Evolutionary conservation across 2,888 invertebrate species (phyloP), one percentile per base, ranked within the genome.

Genomic region (Calliopum simillimum): DNA sequence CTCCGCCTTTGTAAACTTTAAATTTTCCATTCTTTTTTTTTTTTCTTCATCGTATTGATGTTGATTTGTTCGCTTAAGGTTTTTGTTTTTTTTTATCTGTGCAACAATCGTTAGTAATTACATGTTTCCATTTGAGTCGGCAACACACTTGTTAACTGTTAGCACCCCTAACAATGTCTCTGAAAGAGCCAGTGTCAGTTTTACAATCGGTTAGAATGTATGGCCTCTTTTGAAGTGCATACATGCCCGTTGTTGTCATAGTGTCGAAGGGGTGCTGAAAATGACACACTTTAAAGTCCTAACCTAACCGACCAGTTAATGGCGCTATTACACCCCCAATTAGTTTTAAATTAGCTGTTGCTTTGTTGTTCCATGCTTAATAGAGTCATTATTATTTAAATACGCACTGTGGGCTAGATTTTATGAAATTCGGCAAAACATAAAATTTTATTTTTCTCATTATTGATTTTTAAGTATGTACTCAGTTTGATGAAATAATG

Each of bases 241-340:
- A 63, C 68, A 68, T 49, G 47, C 8, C 62, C 65, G 51, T 68
- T 55, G 23, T 68, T 61, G 74, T 76, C 74, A 72, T 72, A 67
- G 69, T 49, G 68, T 64, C 68, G 72, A 63, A 77, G 77, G 78
- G 77, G 78, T 78, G 78, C 75, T 79, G 76, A 74, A 76, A 79
- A 78, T 78, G 75, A 76, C 75, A 74, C 76, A 77, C 75, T 77
- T 77, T 76, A 77, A 78, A 78, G 70, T 77, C 77, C 78, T 76
- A 76, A 77, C 76, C 80, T 78, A 80, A 78, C 78, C 78, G 76
- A 79, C 78, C 80, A 79, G 79, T 82, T 81, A 82, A 83, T 80
- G 78, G 82, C 78, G 79, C 82, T 80, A 82, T 84, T 82, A 81
- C 84, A 84, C 82, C 81, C 83, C 81, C 84, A 85, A 84, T 85